Conservation (phyloP, 1,140 invertebrate genomes). For the Bombus soroeensis region DNA sequence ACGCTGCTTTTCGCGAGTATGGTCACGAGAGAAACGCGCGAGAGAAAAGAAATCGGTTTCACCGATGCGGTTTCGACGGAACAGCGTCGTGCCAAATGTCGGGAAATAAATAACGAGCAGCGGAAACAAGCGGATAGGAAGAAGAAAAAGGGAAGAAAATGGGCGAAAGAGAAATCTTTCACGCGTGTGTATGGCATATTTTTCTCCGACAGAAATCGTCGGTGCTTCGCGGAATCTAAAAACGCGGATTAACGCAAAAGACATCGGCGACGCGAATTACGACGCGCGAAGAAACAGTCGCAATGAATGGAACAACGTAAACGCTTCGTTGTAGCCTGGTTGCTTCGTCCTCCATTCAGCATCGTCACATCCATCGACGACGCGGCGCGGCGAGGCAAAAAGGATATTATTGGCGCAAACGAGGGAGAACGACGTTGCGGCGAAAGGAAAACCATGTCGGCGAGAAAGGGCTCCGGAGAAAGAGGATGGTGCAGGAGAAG, state of each 20-base stretch:
- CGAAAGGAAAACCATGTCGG: conserved; percentile 22
- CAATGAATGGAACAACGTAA: background rate
- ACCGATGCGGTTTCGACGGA: conserved; percentile 7
- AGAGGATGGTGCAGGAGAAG: no score
- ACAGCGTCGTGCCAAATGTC: background rate
- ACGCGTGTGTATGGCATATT: background rate
- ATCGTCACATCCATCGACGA: background rate
- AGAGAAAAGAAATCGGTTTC: background rate
- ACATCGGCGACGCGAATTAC: conserved; percentile 22
- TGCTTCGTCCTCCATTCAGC: background rate
- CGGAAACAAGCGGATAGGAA: background rate
- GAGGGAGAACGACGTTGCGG: background rate
- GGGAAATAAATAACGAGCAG: conserved; percentile 37
- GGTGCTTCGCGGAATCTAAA: no score
- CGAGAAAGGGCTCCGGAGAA: background rate
- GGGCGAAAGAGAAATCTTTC: conserved; percentile 17
- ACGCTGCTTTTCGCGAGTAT: conserved; percentile 28
- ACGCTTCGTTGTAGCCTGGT: background rate
- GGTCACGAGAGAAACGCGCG: background rate
- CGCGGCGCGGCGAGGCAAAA: background rate
- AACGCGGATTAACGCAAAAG: no score
- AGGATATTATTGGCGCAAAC: background rate
- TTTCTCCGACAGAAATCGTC: conserved; percentile 26
- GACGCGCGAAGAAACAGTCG: background rate
- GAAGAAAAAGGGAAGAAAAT: conserved; percentile 9